Base-by-base conservation (phyloP, 2,888 invertebrate genomes). In the Eilema depressum region DNA sequence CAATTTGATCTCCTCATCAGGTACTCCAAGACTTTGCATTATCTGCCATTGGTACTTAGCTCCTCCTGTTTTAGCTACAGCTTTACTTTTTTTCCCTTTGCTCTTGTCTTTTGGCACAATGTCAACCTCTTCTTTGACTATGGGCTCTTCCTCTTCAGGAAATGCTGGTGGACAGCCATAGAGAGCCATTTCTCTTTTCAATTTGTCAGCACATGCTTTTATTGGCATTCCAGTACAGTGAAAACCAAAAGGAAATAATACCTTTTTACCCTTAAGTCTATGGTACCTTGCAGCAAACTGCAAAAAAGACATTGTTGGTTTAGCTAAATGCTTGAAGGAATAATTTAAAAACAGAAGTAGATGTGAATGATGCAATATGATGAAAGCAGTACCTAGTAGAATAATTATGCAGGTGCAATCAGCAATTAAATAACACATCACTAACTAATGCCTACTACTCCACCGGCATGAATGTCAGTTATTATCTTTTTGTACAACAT, bases 221-320 rank as follows among this genome's bases (percentile, higher is more conserved):
- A 99, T 99, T 0, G 99, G 99, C 99, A 99, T 99, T 63, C 99
- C 99, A 28, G 99, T 99, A 88, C 99, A 99, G 92, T 99, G 99
- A 83, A 99, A 98, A 4, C 99, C 99, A 94, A 99, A 99, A 20
- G 99, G 99, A 93, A 99, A 99, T 12, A 99, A 96, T 17, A 98
- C 98, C 84, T 96, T 96, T 88, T 98, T 98, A 0, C 99, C 99
- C 91, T 98, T 97, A 66, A 99, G 92, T n/a, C 99, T 96, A 78
- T 99, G 97, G 91, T 98, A 99, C 63, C 99, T 97, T 69, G 97
- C 96, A 20, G 99, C 97, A 96, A 99, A 99, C 98, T 98, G 67
- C 81, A 79, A 73, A 37, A 66, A 37, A 60, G 69, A 59, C 23
- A 60, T 53, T 10, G 1, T 0, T 26, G 12, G 3, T 28, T 25